Conservation (phyloP, 1,140 invertebrate species). For the Drosophila chauvacae region DNA sequence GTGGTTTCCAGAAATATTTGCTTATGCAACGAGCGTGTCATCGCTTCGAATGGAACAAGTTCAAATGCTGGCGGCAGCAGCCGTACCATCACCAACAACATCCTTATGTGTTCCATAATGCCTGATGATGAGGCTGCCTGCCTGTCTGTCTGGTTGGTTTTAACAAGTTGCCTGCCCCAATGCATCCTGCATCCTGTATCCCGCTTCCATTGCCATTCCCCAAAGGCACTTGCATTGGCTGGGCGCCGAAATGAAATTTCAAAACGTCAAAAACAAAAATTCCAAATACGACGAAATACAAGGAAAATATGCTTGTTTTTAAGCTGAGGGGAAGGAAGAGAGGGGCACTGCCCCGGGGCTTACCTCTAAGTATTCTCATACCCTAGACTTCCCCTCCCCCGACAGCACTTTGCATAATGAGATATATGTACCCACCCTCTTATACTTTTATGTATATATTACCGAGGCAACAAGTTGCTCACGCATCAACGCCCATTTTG, state of each 20-base stretch:
- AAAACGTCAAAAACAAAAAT: slow-evolving; percentile 55
- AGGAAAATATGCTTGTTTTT: slow-evolving; percentile 17
- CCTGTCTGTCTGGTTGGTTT: slow-evolving; percentile 34
- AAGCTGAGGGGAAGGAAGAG: not conserved
- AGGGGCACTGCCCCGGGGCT: not conserved
- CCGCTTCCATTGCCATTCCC: slow-evolving; percentile 7
- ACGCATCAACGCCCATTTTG: slow-evolving; percentile 69
- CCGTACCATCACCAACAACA: slow-evolving; percentile 24
- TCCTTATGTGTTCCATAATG: slow-evolving; percentile 39
- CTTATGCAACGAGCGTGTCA: slow-evolving; percentile 80
- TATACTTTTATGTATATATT: not conserved
- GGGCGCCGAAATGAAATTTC: slow-evolving; percentile 64
- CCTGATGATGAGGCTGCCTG: slow-evolving; percentile 21
- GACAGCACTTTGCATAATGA: slow-evolving; percentile 75
- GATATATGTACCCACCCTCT: slow-evolving; percentile 17
- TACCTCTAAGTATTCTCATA: slow-evolving; percentile 11
- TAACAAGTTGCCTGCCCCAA: slow-evolving; percentile 36
- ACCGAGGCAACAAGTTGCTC: slow-evolving; percentile 51
- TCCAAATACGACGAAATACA: slow-evolving; percentile 24
- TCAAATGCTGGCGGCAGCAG: slow-evolving; percentile 59
- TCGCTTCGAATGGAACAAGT: slow-evolving; percentile 74
- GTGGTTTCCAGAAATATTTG: slow-evolving; percentile 69
- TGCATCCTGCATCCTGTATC: slow-evolving; percentile 7
- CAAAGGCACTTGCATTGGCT: slow-evolving; percentile 53
- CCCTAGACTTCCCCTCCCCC: not conserved